Evolutionary conservation across 2,113 vertebrate species (phyloP), one percentile per base, ranked within the genome.

Genomic region (Lepus europaeus): DNA sequence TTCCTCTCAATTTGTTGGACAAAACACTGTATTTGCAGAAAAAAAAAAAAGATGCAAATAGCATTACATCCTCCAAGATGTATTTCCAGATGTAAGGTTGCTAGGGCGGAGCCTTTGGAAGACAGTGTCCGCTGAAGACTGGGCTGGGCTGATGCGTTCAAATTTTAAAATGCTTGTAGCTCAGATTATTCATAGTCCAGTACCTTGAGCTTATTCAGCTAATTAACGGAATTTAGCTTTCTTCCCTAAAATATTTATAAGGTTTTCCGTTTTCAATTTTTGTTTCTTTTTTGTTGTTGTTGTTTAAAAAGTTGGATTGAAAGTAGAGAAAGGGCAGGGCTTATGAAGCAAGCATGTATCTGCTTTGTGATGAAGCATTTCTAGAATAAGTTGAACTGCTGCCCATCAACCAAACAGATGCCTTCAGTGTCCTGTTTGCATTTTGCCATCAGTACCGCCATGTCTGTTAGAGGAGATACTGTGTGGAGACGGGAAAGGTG

Each of bases 361-460:
- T 27, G 20, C 27, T 49, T 95, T 74, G 73, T 84, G 88, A 53
- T 63, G n/a, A 94, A 93, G 78, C 29, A 53, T 61, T 89, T 93
- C 51, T 59, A 36, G 17, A 45, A 72, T 45, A 9, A 91, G 66
- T 70, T 69, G 61, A 85, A 91, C 68, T 87, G 23, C 93, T 87
- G 80, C 79, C 89, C 23, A 86, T n/a, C 22, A 84, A 29, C 20
- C 66, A 74, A 45, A 79, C 6, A 49, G 45, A 73, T 91, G 36
- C 63, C 74, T 92, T 89, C 49, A 12, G 0, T 33, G n/a, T 6
- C 61, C n/a, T 39, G 11, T 63, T 88, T 85, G 16, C 73, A 0
- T 79, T 84, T 79, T 82, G 27, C 4, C 6, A 1, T 31, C 56
- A 72, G 36, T 69, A 25, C 51, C 70, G 61, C 16, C 0, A 9